Evolutionary conservation across 2,888 invertebrate species (phyloP), one percentile per base, ranked within the genome.

Genomic region (Drosophila parthenogenetica): DNA sequence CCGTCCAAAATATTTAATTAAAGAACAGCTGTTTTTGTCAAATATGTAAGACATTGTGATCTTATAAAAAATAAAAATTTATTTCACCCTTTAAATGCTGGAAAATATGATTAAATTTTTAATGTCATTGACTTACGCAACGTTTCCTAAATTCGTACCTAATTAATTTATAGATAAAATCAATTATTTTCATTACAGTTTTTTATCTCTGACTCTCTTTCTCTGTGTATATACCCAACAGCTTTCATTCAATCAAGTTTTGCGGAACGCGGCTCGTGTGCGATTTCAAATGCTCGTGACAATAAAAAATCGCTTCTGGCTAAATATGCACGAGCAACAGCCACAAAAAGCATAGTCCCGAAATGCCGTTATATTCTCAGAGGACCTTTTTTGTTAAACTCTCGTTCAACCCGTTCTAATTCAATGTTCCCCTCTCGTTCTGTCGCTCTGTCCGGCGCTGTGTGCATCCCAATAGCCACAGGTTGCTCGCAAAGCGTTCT

Each of bases 181-280:
- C 29, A 29, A 29, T 7, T 7, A 1, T 1, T 25, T 25, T 25
- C 7, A 25, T 0, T 1, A 7, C 7, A 7, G 7, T 7, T 7
- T 0, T 25, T 25, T 25, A 25, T 0, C 7, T 25, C 2, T 8
- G 2, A 29, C 8, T 29, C 8, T 29, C 29, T n/a, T n/a, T 29
- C 29, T 8, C 29, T 2, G 29, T 29, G 29, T 46, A 66, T 45
- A 40, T 22, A 54, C 25, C 22, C 35, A 67, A 40, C 53, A 49
- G 63, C 60, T 63, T 62, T 49, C 72, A 65, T 74, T 74, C 84
- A 72, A 80, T 80, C 78, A 72, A 68, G 67, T 35, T 29, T 8
- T 54, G 65, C 43, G 22, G 29, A 49, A 17, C 39, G 54, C 63
- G 57, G 25, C 57, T 49, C 64, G 64, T 60, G 65, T 57, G 57